Conservation (phyloP, 2,888 invertebrate genomes). For the Macrosiphum euphorbiae region DNA sequence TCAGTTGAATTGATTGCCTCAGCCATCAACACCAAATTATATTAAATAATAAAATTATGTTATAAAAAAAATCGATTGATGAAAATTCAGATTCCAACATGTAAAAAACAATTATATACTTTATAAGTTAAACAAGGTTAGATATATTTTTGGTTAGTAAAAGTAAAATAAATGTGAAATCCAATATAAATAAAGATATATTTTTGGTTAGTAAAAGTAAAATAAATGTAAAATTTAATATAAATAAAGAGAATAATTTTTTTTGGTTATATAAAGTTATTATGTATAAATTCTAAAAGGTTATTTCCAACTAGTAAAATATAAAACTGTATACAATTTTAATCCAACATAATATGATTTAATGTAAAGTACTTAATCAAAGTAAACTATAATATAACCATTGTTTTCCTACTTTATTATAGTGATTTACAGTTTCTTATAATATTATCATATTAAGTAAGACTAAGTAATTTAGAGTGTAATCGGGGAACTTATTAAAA, state of each 20-base stretch:
- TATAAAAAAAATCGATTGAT: too few species aligned
- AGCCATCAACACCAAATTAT: too few species aligned
- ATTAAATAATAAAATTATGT: too few species aligned
- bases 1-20: too few species aligned
- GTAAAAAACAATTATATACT: too few species aligned
- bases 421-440: background rate
- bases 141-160: too few species aligned
- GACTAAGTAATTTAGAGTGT: constrained; percentile 1
- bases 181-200: background rate
- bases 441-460: background rate
- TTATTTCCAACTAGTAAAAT: background rate
- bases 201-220: too few species aligned
- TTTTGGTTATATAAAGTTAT: background rate
- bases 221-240: background rate
- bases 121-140: too few species aligned
- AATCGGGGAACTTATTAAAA: background rate
- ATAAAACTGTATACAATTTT: background rate
- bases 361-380: background rate
- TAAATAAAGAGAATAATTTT: background rate
- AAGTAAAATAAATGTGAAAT: background rate
- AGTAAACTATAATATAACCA: background rate
- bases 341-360: background rate
- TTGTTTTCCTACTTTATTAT: background rate
- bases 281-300: background rate
- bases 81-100: too few species aligned